Evolutionary conservation across 2,797 vertebrate genomes (phyloP), one percentile per base, ranked within the genome.

Genomic region (Manis crassicaudata): DNA sequence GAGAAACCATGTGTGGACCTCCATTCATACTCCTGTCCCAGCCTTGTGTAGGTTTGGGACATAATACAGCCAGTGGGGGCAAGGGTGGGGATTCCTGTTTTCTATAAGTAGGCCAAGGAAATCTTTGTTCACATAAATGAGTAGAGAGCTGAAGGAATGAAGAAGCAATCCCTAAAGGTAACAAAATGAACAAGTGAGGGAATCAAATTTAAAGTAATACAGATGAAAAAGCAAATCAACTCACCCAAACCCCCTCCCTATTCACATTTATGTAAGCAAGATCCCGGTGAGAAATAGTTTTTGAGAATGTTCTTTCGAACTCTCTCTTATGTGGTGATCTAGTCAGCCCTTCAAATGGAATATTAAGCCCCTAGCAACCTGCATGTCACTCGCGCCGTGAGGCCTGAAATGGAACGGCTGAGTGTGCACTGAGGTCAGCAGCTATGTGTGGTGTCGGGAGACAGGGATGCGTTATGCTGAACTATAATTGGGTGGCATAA

Each of bases 401-500:
- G 97, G 46, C 81, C 58, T 1, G 4, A 96, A 98, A 97, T 95
- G 97, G 98, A 99, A 98, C 77, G 97, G 98, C 99, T 99, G 98
- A 99, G 92, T 97, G 79, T 98, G 98, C 98, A 97, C 95, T 97
- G 96, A 97, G 97, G 97, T 97, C 96, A 98, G 96, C 82, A 98
- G 97, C 98, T 98, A 98, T 98, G 81, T 98, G 98, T 91, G 96
- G 98, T 93, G 40, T 8, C 52, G 40, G 97, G 98, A 97, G 94
- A 98, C 96, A 76, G 70, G 96, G 86, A 97, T 98, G 98, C 62
- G 72, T 98, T 98, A 98, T 97, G 37, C 93, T 46, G 35, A 80
- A 96, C 99, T 99, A 98, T 98, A 99, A 99, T 98, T 98, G 97
- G 98, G 97, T 91, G 97, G 97, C 32, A 89, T 76, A 93, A 97